Conservation (phyloP, 30 jellyfish, hydroid and myxozoan species). For the Catostylus mosaicus region DNA sequence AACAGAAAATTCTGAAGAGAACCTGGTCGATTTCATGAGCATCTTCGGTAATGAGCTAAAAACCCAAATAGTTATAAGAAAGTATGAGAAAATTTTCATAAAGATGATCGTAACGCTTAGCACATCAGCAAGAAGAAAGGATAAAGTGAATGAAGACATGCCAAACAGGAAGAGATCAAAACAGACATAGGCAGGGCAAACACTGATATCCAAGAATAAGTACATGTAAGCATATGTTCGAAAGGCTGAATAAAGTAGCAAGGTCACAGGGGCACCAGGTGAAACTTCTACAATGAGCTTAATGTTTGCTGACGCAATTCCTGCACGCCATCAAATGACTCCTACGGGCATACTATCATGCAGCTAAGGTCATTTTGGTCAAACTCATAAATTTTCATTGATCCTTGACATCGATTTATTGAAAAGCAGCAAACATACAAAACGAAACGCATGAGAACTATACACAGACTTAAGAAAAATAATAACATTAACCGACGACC, state of each 20-base stretch:
- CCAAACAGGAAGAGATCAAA: slow-evolving; percentile 24
- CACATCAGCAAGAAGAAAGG: slow-evolving; percentile 20
- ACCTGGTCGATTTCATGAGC: slow-evolving; percentile 20
- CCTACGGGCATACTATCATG: slow-evolving; percentile 21
- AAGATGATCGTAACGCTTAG: slow-evolving; percentile 9
- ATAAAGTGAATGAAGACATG: slow-evolving; percentile 16
- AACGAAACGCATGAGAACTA: neutral
- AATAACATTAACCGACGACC: neutral
- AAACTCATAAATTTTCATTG: neutral
- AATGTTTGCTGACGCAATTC: too few relatives aligned
- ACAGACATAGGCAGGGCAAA: slow-evolving; percentile 12
- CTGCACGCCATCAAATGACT: too few relatives aligned
- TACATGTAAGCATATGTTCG: slow-evolving; percentile 24
- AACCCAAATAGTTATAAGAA: slow-evolving; percentile 16
- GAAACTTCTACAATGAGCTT: too few relatives aligned
- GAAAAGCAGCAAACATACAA: slow-evolving; percentile 23
- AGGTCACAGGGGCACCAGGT: slow-evolving; percentile 1
- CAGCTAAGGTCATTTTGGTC: slow-evolving; percentile 5
- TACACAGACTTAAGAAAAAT: slow-evolving; percentile 8
- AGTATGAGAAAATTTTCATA: slow-evolving; percentile 24
- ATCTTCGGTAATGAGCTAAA: slow-evolving; percentile 22
- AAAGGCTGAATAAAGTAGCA: slow-evolving; percentile 4
- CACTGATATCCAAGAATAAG: slow-evolving; percentile 20
- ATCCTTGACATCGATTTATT: neutral
- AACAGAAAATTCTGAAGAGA: neutral